Evolutionary conservation across 2,113 vertebrate species (phyloP), one percentile per base, ranked within the genome.

Genomic region (Aviceda subcristata): DNA sequence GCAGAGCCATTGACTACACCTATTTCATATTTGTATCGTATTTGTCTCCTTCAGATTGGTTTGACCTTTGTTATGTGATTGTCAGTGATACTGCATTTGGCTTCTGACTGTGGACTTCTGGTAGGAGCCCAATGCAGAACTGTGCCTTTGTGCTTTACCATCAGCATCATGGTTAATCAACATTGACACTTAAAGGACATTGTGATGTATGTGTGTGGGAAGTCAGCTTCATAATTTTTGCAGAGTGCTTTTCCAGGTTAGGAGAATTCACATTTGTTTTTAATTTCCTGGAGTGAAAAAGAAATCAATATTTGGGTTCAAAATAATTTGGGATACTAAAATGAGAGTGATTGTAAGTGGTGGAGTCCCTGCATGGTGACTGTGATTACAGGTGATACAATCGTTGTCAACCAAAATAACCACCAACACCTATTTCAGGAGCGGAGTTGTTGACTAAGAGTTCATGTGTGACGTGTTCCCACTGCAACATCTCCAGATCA

Each of bases 391-490:
- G 12, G 26, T 30, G 34, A n/a, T 36, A 36, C 7, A 69, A 39
- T 0, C 0, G 3, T 46, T 76, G 26, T 59, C 43, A 64, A 30
- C 3, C 15, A 36, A 88, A 91, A 73, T 45, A 82, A 36, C n/a
- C 7, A 77, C 36, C 10, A 43, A 15, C 14, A 46, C 5, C 6
- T 69, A 8, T 36, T 79, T 68, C 7, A 15, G 30, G 21, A 48
- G 19, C 1, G 0, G 12, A 68, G 1, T 2, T 51, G 11, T 38
- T 2, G 7, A 38, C 3, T 17, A 38, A 69, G 72, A 12, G 5
- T 48, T 82, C 20, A 23, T 17, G 15, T 3, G 0, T 38, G 16
- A 12, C 8, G 12, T 43, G 48, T 23, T 93, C 45, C 66, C 20
- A 43, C 24, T 48, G 27, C 34, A 64, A 38, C 10, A 15, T 39